phyloP scores from a whole-genome alignment of 2,888 invertebrate genomes.

The Antheraea assamensis region DNA sequence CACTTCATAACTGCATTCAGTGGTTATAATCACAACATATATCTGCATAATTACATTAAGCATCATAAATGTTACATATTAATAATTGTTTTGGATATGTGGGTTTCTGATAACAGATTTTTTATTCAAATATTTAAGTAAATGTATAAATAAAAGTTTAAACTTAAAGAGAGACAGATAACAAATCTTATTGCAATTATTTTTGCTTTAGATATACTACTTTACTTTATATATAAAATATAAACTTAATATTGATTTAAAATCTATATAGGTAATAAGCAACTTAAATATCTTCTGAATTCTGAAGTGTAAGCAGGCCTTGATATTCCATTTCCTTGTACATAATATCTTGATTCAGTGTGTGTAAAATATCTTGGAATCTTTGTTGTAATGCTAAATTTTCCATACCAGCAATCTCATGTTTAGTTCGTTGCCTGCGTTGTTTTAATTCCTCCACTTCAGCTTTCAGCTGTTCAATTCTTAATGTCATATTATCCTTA shows the following conservation, averaged over 20 bases:
- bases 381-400: slow-evolving; percentile 91
- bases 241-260: not conserved
- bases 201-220: not conserved
- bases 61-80: too few relatives aligned
- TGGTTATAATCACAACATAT: too few relatives aligned
- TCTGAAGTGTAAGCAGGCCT: slow-evolving; percentile 66
- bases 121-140: too few relatives aligned
- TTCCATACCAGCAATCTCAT: slow-evolving; percentile 92
- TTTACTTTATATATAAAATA: not conserved
- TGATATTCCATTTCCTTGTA: slow-evolving; percentile 88
- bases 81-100: too few relatives aligned
- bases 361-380: slow-evolving; percentile 91
- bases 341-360: slow-evolving; percentile 89
- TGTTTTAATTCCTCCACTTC: slow-evolving; percentile 89
- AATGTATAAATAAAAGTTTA: too few relatives aligned
- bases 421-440: slow-evolving; percentile 89
- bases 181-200: not conserved
- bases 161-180: not conserved
- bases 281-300: slow-evolving; percentile 67
- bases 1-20: too few relatives aligned
- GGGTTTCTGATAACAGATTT: too few relatives aligned
- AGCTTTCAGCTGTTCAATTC: slow-evolving; percentile 87
- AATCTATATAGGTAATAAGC: not conserved
- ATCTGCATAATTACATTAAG: too few relatives aligned
- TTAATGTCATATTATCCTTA: slow-evolving; percentile 81